These are phyloP conservation scores for Sitta europaea DNA, from an alignment of 2,113 vertebrate genomes.

Conservation along the genomic window DNA sequence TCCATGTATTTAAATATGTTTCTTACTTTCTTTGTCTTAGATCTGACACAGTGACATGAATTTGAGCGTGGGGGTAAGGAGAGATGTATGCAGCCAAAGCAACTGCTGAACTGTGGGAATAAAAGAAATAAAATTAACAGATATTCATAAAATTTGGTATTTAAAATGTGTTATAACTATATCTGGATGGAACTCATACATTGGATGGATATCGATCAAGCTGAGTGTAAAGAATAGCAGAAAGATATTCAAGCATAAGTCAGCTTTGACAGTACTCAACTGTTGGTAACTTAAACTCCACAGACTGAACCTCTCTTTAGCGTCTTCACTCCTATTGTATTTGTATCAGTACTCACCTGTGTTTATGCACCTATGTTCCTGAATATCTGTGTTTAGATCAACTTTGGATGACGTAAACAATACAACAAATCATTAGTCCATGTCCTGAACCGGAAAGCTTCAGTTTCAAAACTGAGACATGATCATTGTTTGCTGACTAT, in stretches of 20 bases:
- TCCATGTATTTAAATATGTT: conserved; percentile 11
- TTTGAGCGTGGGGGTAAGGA: neutral
- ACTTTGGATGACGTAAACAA: neutral
- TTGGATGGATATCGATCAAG: neutral
- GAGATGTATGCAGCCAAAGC: neutral
- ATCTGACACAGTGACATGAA: neutral
- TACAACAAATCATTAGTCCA: neutral
- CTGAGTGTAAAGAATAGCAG: neutral
- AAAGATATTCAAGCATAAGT: neutral
- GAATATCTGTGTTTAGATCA: neutral
- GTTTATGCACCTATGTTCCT: neutral
- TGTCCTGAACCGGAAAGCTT: neutral
- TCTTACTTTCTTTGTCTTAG: conserved; percentile 42
- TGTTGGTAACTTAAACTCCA: neutral
- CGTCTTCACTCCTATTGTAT: neutral
- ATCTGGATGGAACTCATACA: neutral
- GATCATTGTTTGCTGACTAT: neutral
- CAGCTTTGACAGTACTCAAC: neutral
- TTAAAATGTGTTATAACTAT: neutral
- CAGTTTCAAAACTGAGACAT: neutral
- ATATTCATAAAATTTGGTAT: no score
- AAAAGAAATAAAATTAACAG: neutral
- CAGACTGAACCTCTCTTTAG: neutral
- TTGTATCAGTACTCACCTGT: neutral
- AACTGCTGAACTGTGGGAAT: neutral